Conservation (phyloP, 2,113 vertebrate species). For the Sander lucioperca region DNA sequence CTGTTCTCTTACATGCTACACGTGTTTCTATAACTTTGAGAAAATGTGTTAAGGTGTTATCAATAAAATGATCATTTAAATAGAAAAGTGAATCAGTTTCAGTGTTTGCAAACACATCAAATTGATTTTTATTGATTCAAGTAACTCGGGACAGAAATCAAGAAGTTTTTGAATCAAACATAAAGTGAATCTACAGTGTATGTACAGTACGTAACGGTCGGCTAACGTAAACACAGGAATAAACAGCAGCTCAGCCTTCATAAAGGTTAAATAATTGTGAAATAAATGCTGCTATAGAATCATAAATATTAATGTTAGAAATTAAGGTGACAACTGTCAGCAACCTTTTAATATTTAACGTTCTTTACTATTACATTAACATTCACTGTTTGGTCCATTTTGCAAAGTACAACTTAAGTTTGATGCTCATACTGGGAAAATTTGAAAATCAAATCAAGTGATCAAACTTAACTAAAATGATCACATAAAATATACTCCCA, state of each 20-base stretch:
- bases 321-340: neutral
- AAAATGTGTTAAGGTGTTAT: constrained; percentile 83
- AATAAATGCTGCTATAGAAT: neutral
- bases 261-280: neutral
- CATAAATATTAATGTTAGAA: neutral
- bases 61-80: constrained; percentile 84
- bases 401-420: neutral
- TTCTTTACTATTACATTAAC: neutral
- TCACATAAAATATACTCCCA: neutral
- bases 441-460: neutral
- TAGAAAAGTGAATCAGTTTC: constrained; percentile 47
- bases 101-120: neutral
- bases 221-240: neutral
- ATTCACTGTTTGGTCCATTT: neutral
- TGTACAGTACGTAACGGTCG: too few relatives aligned
- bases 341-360: neutral
- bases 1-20: constrained; percentile 81
- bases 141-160: neutral
- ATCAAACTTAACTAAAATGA: neutral
- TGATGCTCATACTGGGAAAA: too few relatives aligned
- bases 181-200: neutral
- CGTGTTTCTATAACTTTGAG: constrained; percentile 83
- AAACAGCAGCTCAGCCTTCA: neutral
- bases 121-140: neutral
- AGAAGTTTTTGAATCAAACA: neutral